Conservation (phyloP, 2,113 vertebrate genomes). For the Clinocottus analis region DNA sequence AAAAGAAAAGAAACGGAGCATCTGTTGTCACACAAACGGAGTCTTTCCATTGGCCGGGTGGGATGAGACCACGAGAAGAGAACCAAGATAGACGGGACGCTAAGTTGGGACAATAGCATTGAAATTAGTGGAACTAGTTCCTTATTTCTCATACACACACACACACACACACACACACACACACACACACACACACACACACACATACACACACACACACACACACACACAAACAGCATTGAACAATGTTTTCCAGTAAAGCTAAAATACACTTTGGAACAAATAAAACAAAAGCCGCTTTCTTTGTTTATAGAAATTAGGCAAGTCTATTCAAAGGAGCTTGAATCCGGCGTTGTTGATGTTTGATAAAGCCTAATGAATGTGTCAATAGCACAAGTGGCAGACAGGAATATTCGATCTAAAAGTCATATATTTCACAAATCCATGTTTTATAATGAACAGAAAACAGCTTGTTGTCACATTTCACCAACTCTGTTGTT, state of each 20-base stretch:
- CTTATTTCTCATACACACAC: slow-evolving; percentile 9
- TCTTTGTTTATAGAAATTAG: slow-evolving; percentile 32
- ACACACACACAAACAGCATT: too few species aligned
- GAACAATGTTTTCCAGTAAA: slow-evolving; percentile 13
- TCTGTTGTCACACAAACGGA: slow-evolving; percentile 67
- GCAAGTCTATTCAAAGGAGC: slow-evolving; percentile 22
- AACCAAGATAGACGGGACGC: slow-evolving; percentile 31
- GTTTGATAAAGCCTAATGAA: slow-evolving; percentile 12
- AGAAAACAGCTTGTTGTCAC: slow-evolving; percentile 21
- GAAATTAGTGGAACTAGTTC: slow-evolving; percentile 19
- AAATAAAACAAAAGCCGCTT: slow-evolving; percentile 6
- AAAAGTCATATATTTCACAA: not conserved
- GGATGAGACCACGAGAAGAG: slow-evolving; percentile 44
- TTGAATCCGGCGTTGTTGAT: slow-evolving; percentile 28
- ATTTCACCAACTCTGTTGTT: not conserved
- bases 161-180: too few species aligned
- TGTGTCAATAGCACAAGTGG: slow-evolving; percentile 1
- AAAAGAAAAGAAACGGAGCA: slow-evolving; percentile 35
- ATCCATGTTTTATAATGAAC: slow-evolving; percentile 8
- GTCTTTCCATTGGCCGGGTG: slow-evolving; percentile 34
- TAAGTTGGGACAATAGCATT: slow-evolving; percentile 6
- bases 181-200: too few species aligned
- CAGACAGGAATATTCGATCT: slow-evolving; percentile 1
- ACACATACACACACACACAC: too few species aligned
- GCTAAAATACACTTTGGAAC: slow-evolving; percentile 13